Evolutionary conservation across 2,888 invertebrate genomes (phyloP), one percentile per base, ranked within the genome.

Genomic region (Calephelis perditalis): DNA sequence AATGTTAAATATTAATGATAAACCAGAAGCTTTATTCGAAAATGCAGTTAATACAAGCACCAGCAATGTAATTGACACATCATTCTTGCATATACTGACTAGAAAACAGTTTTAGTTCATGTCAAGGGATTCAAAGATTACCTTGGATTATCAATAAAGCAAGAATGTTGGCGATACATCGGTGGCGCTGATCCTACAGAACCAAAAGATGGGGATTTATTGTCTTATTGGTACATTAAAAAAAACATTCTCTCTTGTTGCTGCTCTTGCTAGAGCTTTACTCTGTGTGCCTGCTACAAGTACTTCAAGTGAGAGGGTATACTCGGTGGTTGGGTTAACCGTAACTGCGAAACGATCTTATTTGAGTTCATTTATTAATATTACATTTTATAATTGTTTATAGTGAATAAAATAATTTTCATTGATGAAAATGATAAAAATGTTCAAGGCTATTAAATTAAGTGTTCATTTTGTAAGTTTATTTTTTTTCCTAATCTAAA

Each of bases 241-340:
- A 45, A 5, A 10, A 45, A 3, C 10, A 11, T 45, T 45, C 10
- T 10, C 45, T 45, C 5, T 3, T 5, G 9, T 45, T 11, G 10
- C 45, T 45, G n/a, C 11, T n/a, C 5, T n/a, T 45, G 45, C 45
- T 5, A 45, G 45, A n/a, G 45, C 45, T 45, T 56, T 45, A 10
- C 45, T 45, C 11, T 45, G 45, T 45, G 36, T 58, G 45, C 68
- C 68, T 40, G 66, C 66, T 11, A 68, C 66, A 8, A 67, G 62
- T 26, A 67, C 59, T 2, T 64, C 68, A 10, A 65, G 67, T 56
- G 64, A 68, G 46, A 61, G 66, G 45, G 62, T 65, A 1, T 66
- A 66, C 55, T 64, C 67, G 2, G 60, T 63, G 45, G 66, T 58
- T 40, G 68, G 65, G 8, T 44, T 64, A 9, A 37, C 43, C 35